Evolutionary conservation across 2,113 vertebrate genomes (phyloP), one percentile per base, ranked within the genome.

Genomic region (Aythya baeri): DNA sequence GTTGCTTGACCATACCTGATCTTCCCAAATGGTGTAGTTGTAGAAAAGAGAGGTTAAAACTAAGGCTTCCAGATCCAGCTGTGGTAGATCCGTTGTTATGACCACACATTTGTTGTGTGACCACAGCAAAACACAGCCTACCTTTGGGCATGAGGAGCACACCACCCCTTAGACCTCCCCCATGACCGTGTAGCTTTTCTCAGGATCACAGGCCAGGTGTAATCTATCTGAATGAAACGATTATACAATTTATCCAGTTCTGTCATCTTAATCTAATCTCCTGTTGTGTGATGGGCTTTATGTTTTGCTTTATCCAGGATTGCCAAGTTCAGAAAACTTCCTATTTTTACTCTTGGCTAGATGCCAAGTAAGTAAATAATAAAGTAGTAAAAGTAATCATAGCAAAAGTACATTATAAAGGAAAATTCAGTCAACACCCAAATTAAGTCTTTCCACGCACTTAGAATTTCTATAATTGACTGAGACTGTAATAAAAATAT

Each of bases 151-250:
- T 0, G 7, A 78, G 16, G 11, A 61, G 8, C 11, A 36, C 13
- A 29, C 3, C 16, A 78, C 7, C 4, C 13, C 0, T 0, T 2
- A 72, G 57, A 82, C 21, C 17, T 68, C 21, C 4, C 11, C 27
- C 41, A 38, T 0, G 0, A 59, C 10, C 0, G 0, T 6, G 6
- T 4, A 59, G 61, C 23, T 91, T 84, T 63, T 17, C 81, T 72
- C 22, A 82, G 27, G 17, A 79, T 27, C 55, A 49, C 15, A 83
- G 21, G 7, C 10, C 3, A 15, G 20, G 29, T 0, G 0, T 20
- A 34, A 63, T 46, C 21, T 36, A 2, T 26, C 21, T 50, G 38
- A 89, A 88, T 20, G 55, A 82, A 72, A 15, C 18, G 1, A 22
- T 74, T 86, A 46, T 26, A 44, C 71, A 38, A 29, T 52, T 32